Evolutionary conservation across 2,888 invertebrate species (phyloP).

Genomic region (Phorcus lineatus): DNA sequence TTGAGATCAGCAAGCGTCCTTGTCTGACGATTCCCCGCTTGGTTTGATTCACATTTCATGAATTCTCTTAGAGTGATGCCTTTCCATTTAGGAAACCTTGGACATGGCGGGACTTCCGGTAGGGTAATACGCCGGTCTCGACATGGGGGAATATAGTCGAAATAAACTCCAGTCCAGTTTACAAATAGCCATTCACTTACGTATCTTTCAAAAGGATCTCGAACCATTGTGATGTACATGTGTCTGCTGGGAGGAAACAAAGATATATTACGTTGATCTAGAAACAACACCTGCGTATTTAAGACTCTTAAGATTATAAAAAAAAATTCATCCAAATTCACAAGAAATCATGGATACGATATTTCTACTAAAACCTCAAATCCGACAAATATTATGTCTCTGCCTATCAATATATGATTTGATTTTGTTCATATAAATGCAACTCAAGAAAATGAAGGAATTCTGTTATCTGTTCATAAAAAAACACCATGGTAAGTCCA

Average conservation of each 20-base stretch:
- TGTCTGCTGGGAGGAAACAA: not conserved
- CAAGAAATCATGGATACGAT: too few species aligned
- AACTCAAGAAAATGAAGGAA: too few species aligned
- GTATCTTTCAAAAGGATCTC: not conserved
- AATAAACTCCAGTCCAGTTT: not conserved
- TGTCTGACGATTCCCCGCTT: not conserved
- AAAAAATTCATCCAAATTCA: too few species aligned
- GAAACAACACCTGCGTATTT: too few species aligned
- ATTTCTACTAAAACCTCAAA: too few species aligned
- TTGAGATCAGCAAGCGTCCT: not conserved
- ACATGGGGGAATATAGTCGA: conserved; percentile 77
- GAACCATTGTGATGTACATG: not conserved
- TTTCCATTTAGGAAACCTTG: conserved; percentile 64
- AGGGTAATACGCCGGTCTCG: not conserved
- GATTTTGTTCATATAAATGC: too few species aligned
- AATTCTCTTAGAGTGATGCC: not conserved
- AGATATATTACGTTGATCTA: too few species aligned
- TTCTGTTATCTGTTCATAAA: too few species aligned
- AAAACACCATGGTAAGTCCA: too few species aligned
- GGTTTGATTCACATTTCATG: not conserved
- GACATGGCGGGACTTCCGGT: not conserved
- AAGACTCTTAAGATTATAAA: too few species aligned
- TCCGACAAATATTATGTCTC: too few species aligned
- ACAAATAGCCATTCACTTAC: not conserved
- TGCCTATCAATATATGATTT: too few species aligned